These are phyloP conservation scores for Microctonus aethiopoides DNA, from an alignment of 2,888 invertebrate genomes.

Conservation along the genomic window DNA sequence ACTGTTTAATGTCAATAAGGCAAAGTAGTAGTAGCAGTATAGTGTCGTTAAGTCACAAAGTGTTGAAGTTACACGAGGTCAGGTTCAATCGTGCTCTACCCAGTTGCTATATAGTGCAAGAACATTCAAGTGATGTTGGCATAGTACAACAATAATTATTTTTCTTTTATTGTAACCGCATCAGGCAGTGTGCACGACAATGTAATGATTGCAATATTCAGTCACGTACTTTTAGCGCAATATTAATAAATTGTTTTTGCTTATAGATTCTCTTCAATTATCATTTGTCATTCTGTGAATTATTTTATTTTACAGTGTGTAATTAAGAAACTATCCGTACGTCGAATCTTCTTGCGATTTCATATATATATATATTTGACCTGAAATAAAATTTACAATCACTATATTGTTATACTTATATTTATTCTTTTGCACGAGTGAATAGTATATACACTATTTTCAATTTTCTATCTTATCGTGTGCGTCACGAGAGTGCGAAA, in stretches of 20 bases:
- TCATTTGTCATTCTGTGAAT: too few species aligned
- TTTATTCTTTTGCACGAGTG: neutral
- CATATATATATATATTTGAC: too few species aligned
- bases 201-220: too few species aligned
- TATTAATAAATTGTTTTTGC: too few species aligned
- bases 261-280: too few species aligned
- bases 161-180: neutral
- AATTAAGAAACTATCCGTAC: too few species aligned
- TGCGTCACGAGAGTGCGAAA: neutral
- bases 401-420: neutral
- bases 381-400: too few species aligned
- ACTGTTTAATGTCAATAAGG: constrained; percentile 42
- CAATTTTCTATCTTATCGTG: constrained; percentile 13
- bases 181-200: too few species aligned
- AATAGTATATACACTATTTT: constrained; percentile 21
- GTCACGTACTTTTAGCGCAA: too few species aligned
- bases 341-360: too few species aligned
- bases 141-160: neutral
- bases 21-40: constrained; percentile 17
- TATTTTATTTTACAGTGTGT: too few species aligned
- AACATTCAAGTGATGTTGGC: neutral
- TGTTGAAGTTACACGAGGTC: constrained; percentile 41
- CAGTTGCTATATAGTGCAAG: neutral
- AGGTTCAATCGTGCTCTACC: constrained; percentile 25
- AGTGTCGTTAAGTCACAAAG: constrained; percentile 44